These are phyloP conservation scores for Atherinomorus stipes DNA, from an alignment of 2,113 vertebrate genomes.

Conservation along the genomic window DNA sequence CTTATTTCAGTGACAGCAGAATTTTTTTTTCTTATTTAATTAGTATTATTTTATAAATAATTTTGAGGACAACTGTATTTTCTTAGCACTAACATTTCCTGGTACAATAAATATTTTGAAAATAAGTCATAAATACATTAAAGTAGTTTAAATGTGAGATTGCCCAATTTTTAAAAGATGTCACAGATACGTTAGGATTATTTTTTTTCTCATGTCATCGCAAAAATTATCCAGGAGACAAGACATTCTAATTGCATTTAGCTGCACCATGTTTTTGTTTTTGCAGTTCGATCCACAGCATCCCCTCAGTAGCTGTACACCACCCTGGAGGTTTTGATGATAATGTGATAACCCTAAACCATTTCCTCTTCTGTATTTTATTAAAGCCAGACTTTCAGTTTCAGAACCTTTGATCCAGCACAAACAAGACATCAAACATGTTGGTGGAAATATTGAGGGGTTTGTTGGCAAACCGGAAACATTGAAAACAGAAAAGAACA, in stretches of 20 bases:
- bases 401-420: background rate
- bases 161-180: too few species aligned
- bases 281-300: background rate
- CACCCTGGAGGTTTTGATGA: background rate
- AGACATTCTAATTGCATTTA: slow-evolving; percentile 13
- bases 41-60: too few species aligned
- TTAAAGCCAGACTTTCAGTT: slow-evolving; percentile 4
- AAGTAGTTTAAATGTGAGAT: too few species aligned
- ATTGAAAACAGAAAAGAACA: too few species aligned
- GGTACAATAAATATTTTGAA: background rate
- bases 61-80: too few species aligned
- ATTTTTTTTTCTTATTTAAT: too few species aligned
- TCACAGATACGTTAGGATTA: too few species aligned
- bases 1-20: too few species aligned
- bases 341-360: slow-evolving; percentile 4
- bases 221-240: background rate
- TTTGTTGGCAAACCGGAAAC: too few species aligned
- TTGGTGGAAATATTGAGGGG: too few species aligned
- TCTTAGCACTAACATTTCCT: too few species aligned
- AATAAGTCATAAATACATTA: background rate
- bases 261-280: background rate
- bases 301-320: background rate
- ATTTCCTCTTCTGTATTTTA: slow-evolving; percentile 12
- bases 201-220: too few species aligned
- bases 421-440: background rate